Evolutionary conservation across 2,797 vertebrate species (phyloP), one percentile per base, ranked within the genome.

Genomic region (Balearica regulorum): DNA sequence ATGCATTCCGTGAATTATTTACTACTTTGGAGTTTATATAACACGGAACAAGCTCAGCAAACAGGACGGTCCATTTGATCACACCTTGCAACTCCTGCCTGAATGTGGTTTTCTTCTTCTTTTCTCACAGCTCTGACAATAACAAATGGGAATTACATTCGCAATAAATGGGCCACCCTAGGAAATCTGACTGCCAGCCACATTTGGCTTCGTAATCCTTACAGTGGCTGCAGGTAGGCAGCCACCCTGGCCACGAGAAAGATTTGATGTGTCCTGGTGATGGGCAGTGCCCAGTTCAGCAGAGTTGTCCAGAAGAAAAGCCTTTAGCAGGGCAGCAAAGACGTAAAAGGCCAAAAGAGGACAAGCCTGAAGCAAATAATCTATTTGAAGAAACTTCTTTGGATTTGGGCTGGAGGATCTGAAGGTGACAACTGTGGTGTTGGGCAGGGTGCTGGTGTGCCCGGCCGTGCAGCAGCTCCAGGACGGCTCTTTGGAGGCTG

Each of bases 161-260:
- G 75, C 57, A 33, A 14, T 48, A 35, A 92, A 46, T 22, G 43
- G n/a, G 9, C 51, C 69, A 48, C 37, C 70, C n/a, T 13, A 33
- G 44, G 29, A 68, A 55, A 80, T 19, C 41, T 53, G 57, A 83
- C 37, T 71, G 54, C 29, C 2, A 14, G 53, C 33, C 54, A 77
- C 68, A 37, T 37, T 1, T 85, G 39, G 13, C 57, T 83, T 39
- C 11, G 4, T 31, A 81, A 54, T 60, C 75, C 66, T 82, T 64
- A 10, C 29, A n/a, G 54, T 14, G 29, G n/a, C n/a, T 5, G 6
- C 16, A 78, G 46, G 41, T 4, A 51, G 53, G 39, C 9, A 71
- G 51, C n/a, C n/a, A 29, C 14, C 43, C 31, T 9, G 3, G 0
- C 11, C 5, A 7, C 0, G 3, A 49, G 61, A 81, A 75, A 16